A percentile compares a stretch with the other conserved stretches of the same genome.
Conservation (phyloP, 2,888 invertebrate species). For the Phymatocera aterrima region DNA sequence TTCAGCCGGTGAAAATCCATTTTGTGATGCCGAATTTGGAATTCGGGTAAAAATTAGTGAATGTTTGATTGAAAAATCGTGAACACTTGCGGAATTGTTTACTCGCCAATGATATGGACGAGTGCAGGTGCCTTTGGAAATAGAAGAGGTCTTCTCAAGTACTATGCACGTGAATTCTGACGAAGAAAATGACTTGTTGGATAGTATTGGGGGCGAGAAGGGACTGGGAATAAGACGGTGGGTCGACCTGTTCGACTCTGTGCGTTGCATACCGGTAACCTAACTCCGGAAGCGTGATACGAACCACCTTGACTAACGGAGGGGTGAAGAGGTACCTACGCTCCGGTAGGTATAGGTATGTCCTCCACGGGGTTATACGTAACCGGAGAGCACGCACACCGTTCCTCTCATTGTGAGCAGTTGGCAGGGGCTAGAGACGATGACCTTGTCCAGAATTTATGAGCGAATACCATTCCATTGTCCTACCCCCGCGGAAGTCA, state of each 20-base stretch:
- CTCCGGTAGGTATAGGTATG: background rate
- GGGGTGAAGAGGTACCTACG: background rate
- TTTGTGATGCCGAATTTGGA: too few relatives aligned
- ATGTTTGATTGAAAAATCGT: too few relatives aligned
- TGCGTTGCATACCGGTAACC: slow-evolving; percentile 22
- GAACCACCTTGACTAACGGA: slow-evolving; percentile 7
- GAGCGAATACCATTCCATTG: slow-evolving; percentile 65
- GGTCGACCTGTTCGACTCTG: slow-evolving; percentile 33
- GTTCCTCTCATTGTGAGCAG: slow-evolving; percentile 42
- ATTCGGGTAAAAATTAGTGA: too few relatives aligned
- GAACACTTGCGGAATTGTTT: too few relatives aligned
- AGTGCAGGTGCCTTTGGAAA: background rate
- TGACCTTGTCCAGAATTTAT: slow-evolving; percentile 70
- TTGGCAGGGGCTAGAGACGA: slow-evolving; percentile 53
- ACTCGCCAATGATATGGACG: background rate
- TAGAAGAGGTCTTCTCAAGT: background rate
- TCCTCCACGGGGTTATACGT: background rate
- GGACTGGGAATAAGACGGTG: background rate
- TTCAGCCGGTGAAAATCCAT: too few relatives aligned
- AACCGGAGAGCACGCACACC: slow-evolving; percentile 30
- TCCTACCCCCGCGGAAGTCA: slow-evolving; percentile 64
- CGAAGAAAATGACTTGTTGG: background rate
- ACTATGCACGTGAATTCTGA: background rate
- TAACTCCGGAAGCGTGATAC: slow-evolving; percentile 21
- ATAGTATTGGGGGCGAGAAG: background rate